Percentiles rank a stretch among this genome's conserved stretches.
Conservation (phyloP, 1,140 invertebrate genomes). For the Brachionus sp. region DNA sequence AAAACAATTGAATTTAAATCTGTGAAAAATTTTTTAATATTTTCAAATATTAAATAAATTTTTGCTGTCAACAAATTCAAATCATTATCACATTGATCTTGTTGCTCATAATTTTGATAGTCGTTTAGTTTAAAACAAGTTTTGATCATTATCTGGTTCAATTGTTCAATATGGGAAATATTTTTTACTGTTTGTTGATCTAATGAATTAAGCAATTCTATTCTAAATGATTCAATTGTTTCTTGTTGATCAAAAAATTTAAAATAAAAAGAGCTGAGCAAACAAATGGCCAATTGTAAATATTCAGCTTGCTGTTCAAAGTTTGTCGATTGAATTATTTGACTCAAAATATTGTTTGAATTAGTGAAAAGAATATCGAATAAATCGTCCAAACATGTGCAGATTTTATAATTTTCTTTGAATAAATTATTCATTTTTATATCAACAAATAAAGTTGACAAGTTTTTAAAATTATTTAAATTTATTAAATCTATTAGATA, state of each 20-base stretch:
- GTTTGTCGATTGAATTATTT: neutral
- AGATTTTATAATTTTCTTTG: neutral
- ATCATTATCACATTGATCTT: neutral
- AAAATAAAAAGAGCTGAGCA: neutral
- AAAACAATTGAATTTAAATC: neutral
- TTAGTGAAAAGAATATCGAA: neutral
- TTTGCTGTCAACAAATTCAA: neutral
- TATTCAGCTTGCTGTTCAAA: neutral
- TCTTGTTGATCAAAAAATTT: neutral
- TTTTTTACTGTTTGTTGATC: neutral
- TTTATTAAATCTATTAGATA: neutral
- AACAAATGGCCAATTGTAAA: neutral
- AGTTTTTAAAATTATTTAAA: neutral
- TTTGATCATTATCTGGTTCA: neutral
- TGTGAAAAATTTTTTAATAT: neutral
- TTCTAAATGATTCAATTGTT: neutral
- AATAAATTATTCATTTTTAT: neutral
- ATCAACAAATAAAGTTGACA: neutral
- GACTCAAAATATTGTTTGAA: neutral
- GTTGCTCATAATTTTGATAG: neutral
- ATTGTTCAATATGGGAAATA: neutral
- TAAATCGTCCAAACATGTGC: neutral
- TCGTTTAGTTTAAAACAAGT: neutral
- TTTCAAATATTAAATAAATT: neutral
- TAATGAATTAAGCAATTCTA: neutral